phyloP scores from a whole-genome alignment of 2,888 invertebrate species.

The Uropetala carovei region DNA sequence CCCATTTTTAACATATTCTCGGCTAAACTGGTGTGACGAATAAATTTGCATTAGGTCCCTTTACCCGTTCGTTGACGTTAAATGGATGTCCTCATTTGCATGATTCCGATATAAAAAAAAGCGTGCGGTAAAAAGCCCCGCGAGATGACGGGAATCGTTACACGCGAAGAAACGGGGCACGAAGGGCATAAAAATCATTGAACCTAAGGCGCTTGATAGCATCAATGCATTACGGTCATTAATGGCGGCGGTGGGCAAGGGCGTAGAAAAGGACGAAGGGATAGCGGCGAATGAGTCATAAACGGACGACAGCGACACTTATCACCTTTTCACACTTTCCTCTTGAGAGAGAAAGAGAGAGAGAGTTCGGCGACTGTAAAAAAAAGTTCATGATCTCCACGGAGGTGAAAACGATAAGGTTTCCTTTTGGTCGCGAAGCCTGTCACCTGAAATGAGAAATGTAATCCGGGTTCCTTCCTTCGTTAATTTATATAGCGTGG shows the following conservation, averaged over 20 bases:
- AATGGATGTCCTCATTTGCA: slow-evolving; percentile 35
- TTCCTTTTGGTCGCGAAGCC: not conserved
- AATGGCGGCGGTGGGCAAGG: not conserved
- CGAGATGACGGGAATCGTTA: not conserved
- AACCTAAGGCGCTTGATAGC: too few species aligned
- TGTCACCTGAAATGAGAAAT: not conserved
- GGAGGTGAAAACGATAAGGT: not conserved
- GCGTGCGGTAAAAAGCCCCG: not conserved
- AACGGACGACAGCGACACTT: not conserved
- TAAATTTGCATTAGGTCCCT: slow-evolving; percentile 2
- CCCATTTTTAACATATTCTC: not conserved
- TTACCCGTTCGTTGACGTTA: not conserved
- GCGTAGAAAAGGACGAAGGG: not conserved
- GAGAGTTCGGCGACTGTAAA: not conserved
- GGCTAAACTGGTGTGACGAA: not conserved
- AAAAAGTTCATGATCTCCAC: not conserved
- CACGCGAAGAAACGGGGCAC: not conserved
- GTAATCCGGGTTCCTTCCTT: not conserved
- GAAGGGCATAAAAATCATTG: not conserved
- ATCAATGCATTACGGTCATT: too few species aligned
- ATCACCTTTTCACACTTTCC: not conserved
- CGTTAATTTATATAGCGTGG: slow-evolving; percentile 15
- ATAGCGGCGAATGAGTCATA: too few species aligned
- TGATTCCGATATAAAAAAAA: not conserved
- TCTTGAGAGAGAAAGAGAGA: not conserved